Percentiles rank a stretch among this genome's conserved stretches.
Evolutionary conservation across 2,113 vertebrate species (phyloP).

Genomic region (Epinephelus moara): DNA sequence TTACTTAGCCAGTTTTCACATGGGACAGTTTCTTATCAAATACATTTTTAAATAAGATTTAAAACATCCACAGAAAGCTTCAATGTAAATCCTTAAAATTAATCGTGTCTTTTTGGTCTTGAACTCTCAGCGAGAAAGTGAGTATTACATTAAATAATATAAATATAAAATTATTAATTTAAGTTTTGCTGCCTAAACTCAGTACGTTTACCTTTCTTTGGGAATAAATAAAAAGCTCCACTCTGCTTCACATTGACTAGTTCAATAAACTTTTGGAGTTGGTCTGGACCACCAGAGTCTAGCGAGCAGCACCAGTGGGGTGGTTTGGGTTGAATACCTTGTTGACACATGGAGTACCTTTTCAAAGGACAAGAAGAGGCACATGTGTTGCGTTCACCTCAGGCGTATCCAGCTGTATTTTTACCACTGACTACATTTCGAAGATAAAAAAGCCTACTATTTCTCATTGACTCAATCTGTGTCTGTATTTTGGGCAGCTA

Average conservation of each 20-base stretch:
- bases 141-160: neutral
- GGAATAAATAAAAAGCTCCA: neutral
- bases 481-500: conserved; percentile 22
- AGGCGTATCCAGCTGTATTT: neutral
- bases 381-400: neutral
- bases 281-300: neutral
- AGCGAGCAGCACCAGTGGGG: neutral
- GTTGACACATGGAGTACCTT: neutral
- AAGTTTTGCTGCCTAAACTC: neutral
- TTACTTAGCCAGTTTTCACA: neutral
- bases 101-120: neutral
- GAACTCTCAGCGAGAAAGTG: neutral
- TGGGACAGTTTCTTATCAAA: neutral
- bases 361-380: neutral
- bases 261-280: neutral
- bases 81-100: neutral
- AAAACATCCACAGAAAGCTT: neutral
- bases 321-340: neutral
- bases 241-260: neutral
- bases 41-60: neutral
- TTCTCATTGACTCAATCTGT: conserved; percentile 10
- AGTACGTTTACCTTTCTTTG: neutral
- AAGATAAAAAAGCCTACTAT: neutral
- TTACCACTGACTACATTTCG: neutral
- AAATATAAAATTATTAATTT: neutral